phyloP scores from a whole-genome alignment of 2,113 vertebrate species.

The Melanotaenia duboulayi region DNA sequence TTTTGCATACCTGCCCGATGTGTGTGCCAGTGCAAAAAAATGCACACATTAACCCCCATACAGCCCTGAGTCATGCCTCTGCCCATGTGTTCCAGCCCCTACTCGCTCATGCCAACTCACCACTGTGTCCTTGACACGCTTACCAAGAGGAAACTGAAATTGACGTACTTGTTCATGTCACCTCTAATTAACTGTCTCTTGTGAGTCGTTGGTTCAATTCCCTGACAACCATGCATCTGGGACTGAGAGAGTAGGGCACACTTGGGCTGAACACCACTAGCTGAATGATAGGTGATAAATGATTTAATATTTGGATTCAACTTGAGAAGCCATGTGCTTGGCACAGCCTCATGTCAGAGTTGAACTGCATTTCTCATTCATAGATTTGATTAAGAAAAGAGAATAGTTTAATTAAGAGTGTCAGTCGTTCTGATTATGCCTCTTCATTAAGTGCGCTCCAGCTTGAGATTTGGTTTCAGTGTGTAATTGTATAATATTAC shows the following conservation, averaged over 20 bases:
- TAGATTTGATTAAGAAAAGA: conserved; percentile 75
- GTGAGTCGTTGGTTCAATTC: conserved; percentile 72
- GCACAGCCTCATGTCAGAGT: conserved; percentile 60
- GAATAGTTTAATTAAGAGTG: conserved; percentile 76
- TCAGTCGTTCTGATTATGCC: conserved; percentile 63
- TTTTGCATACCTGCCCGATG: not conserved
- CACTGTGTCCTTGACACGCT: conserved; percentile 84
- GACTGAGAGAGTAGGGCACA: conserved; percentile 59
- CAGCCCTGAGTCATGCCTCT: conserved; percentile 39
- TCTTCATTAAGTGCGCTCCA: conserved; percentile 51
- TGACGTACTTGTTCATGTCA: conserved; percentile 70
- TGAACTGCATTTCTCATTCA: conserved; percentile 67
- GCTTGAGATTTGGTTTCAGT: conserved; percentile 26
- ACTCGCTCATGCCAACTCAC: conserved; percentile 49
- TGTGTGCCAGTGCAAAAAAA: not conserved
- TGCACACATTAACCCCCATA: not conserved
- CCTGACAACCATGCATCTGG: conserved; percentile 75
- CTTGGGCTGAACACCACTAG: conserved; percentile 30
- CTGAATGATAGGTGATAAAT: conserved; percentile 59
- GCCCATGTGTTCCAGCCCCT: not conserved
- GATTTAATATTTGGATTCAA: conserved; percentile 70
- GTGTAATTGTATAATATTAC: not conserved
- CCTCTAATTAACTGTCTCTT: conserved; percentile 79
- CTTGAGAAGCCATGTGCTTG: conserved; percentile 39
- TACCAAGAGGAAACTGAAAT: conserved; percentile 73